These are phyloP conservation scores for Hartigia nigra DNA, from an alignment of 2,888 invertebrate genomes.

Conservation along the genomic window DNA sequence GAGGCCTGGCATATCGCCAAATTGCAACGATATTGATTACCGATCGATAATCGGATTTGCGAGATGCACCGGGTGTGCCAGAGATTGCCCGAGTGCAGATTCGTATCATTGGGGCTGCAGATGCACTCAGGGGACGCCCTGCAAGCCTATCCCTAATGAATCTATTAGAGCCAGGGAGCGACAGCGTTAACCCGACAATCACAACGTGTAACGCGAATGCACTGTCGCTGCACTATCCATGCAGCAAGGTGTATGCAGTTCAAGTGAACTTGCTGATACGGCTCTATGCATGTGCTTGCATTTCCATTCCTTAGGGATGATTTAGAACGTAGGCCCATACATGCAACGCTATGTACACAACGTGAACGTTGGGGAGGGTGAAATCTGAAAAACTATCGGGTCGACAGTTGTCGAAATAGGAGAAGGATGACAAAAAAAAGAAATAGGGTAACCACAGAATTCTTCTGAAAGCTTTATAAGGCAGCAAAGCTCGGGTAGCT, in stretches of 20 bases:
- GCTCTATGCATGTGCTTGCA: background rate
- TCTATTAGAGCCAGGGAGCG: slow-evolving; percentile 53
- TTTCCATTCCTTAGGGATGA: background rate
- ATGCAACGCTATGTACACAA: background rate
- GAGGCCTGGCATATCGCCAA: slow-evolving; percentile 32
- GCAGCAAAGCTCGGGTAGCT: slow-evolving; percentile 25
- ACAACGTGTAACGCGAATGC: slow-evolving; percentile 45
- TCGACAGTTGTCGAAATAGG: background rate
- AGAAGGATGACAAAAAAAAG: background rate
- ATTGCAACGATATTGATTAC: slow-evolving; percentile 57
- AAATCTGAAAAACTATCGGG: background rate
- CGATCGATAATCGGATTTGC: slow-evolving; percentile 57
- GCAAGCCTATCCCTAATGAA: slow-evolving; percentile 53
- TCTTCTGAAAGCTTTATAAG: slow-evolving; percentile 32
- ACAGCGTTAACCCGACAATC: slow-evolving; percentile 47
- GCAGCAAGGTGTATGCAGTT: background rate
- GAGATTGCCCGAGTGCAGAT: slow-evolving; percentile 16
- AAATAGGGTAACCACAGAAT: slow-evolving; percentile 17
- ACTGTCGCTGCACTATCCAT: slow-evolving; percentile 25
- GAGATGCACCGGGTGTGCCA: slow-evolving; percentile 31
- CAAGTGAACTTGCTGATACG: background rate
- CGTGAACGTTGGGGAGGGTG: background rate
- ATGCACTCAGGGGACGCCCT: slow-evolving; percentile 42
- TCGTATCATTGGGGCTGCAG: slow-evolving; percentile 34
- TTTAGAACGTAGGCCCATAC: background rate